Conservation (phyloP, 2,113 vertebrate genomes). For the Pithys albifrons region DNA sequence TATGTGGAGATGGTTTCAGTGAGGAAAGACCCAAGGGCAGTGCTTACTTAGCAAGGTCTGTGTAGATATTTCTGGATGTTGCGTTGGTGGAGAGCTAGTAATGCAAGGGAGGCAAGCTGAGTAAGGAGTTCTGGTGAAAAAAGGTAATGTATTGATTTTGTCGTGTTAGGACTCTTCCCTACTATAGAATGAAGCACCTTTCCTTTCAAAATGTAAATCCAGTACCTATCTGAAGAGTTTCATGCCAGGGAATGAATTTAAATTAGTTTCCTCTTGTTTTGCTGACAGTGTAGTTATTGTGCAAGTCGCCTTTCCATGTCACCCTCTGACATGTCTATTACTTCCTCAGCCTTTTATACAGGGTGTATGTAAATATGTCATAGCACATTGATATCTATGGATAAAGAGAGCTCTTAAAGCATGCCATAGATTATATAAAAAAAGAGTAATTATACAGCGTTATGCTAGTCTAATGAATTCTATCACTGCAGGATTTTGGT, state of each 20-base stretch:
- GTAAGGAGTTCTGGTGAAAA: neutral
- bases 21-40: neutral
- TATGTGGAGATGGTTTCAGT: neutral
- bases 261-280: slow-evolving; percentile 11
- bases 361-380: slow-evolving; percentile 16
- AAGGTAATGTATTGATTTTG: neutral
- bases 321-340: slow-evolving; percentile 11
- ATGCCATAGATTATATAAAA: neutral
- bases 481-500: slow-evolving; percentile 46
- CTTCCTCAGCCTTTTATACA: neutral
- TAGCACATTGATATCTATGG: neutral
- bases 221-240: neutral
- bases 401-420: slow-evolving; percentile 33
- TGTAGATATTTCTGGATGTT: neutral
- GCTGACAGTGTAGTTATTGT: neutral
- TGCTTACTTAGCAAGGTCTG: accelerated
- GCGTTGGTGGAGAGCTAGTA: neutral
- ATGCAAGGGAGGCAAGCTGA: neutral
- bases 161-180: neutral
- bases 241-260: neutral
- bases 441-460: slow-evolving; percentile 50
- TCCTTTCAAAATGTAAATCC: slow-evolving; percentile 4
- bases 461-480: slow-evolving; percentile 53
- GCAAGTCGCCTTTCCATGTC: slow-evolving; percentile 18
- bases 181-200: neutral